Conservation (phyloP, 1,140 invertebrate genomes). For the Holcopasites calliopsidis region DNA sequence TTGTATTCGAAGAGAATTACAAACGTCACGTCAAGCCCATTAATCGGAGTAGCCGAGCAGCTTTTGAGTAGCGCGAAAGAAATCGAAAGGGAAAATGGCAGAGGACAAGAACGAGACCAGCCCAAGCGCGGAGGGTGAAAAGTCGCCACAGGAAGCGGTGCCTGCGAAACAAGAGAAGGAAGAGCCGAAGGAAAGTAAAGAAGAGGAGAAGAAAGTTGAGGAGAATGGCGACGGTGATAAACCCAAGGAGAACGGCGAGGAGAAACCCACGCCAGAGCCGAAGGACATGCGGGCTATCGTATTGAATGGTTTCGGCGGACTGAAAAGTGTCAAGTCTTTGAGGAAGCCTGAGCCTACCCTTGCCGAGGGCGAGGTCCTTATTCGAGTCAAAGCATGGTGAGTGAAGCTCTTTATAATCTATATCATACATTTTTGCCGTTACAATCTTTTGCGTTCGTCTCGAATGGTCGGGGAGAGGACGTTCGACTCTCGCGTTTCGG, state of each 20-base stretch:
- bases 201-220: constrained; percentile 79
- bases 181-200: constrained; percentile 70
- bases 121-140: constrained; percentile 66
- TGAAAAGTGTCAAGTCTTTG: constrained; percentile 90
- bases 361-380: constrained; percentile 89
- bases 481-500: too few species aligned
- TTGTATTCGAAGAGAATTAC: neutral
- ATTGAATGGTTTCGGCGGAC: constrained; percentile 89
- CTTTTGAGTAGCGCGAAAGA: neutral
- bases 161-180: constrained; percentile 66
- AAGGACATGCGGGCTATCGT: constrained; percentile 92
- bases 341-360: constrained; percentile 88
- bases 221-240: constrained; percentile 80
- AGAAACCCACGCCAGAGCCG: constrained; percentile 82
- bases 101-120: constrained; percentile 78
- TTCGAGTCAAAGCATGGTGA: constrained; percentile 93
- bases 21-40: too few species aligned
- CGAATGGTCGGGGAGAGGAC: too few species aligned
- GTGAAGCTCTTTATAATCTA: constrained; percentile 71
- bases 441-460: constrained; percentile 5
- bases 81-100: constrained; percentile 70
- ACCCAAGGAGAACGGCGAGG: constrained; percentile 79
- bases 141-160: constrained; percentile 68
- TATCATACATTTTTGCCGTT: neutral
- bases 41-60: neutral